A percentile compares a stretch with the other conserved stretches of the same genome.
Evolutionary conservation across 2,888 invertebrate genomes (phyloP).

Genomic region (Endomychus coccineus): DNA sequence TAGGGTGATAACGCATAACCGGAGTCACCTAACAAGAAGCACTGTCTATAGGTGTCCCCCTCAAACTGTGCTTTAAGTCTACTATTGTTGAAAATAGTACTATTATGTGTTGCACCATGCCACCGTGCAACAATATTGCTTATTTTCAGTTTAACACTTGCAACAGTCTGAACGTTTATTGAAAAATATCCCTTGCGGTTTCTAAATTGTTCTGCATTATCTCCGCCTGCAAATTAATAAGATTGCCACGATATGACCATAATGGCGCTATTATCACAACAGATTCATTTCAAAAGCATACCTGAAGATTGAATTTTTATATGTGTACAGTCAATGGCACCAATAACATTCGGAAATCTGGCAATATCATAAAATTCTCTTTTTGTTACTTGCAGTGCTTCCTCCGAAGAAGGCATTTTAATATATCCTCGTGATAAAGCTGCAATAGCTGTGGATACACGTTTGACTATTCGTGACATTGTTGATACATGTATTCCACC

Average conservation of each 20-base stretch:
- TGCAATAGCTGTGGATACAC: not conserved
- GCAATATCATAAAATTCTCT: not conserved
- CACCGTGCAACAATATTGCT: slow-evolving; percentile 6
- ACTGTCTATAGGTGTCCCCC: too few species aligned
- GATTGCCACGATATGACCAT: too few species aligned
- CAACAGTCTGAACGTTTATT: slow-evolving; percentile 4
- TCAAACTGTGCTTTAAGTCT: slow-evolving; percentile 4
- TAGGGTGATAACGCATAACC: too few species aligned
- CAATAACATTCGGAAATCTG: slow-evolving; percentile 5
- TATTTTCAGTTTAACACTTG: slow-evolving; percentile 1
- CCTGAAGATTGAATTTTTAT: slow-evolving; percentile 1
- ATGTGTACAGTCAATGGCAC: slow-evolving; percentile 2
- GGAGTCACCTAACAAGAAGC: too few species aligned
- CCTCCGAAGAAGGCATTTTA: not conserved
- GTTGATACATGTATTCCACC: slow-evolving; percentile 1
- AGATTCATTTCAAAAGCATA: not conserved
- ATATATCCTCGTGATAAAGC: not conserved
- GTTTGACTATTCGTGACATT: not conserved
- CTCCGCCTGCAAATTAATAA: slow-evolving; percentile 3
- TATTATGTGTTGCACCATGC: slow-evolving; percentile 4
- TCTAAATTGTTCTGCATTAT: slow-evolving; percentile 4
- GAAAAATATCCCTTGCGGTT: slow-evolving; percentile 3
- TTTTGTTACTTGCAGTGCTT: not conserved
- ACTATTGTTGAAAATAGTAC: not conserved
- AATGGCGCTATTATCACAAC: not conserved